These are phyloP conservation scores for Polyploca ridens DNA, from an alignment of 2,888 invertebrate species.

Conservation along the genomic window DNA sequence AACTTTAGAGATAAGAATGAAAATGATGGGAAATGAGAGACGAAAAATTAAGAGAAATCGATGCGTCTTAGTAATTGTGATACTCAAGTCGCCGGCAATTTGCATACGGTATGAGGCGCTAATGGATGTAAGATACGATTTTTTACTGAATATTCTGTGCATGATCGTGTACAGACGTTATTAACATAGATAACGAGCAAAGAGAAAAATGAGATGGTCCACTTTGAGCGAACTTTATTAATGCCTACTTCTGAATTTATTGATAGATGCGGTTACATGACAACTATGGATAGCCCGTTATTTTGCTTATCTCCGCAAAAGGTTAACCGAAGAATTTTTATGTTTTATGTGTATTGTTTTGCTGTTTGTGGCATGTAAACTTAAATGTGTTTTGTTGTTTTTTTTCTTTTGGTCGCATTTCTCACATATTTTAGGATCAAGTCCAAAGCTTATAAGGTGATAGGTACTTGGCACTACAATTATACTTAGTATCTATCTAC, in stretches of 20 bases:
- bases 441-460: too few species aligned
- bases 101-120: slow-evolving; percentile 79
- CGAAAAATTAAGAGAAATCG: slow-evolving; percentile 71
- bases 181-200: slow-evolving; percentile 71
- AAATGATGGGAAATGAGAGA: slow-evolving; percentile 60
- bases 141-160: slow-evolving; percentile 67
- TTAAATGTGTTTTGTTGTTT: too few species aligned
- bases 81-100: slow-evolving; percentile 63
- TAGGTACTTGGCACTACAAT: too few species aligned
- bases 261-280: background rate
- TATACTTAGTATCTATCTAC: too few species aligned
- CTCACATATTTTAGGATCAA: too few species aligned
- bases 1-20: slow-evolving; percentile 67
- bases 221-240: slow-evolving; percentile 39
- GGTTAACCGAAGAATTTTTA: background rate
- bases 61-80: slow-evolving; percentile 61
- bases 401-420: too few species aligned
- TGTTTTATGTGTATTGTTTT: background rate
- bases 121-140: slow-evolving; percentile 72
- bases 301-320: background rate
- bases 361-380: background rate
- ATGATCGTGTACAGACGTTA: slow-evolving; percentile 60
- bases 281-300: background rate
- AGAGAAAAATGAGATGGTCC: slow-evolving; percentile 41
- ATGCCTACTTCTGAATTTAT: slow-evolving; percentile 19